Evolutionary conservation across 2,797 vertebrate species (phyloP), one percentile per base, ranked within the genome.

Genomic region (Rhincodon typus): DNA sequence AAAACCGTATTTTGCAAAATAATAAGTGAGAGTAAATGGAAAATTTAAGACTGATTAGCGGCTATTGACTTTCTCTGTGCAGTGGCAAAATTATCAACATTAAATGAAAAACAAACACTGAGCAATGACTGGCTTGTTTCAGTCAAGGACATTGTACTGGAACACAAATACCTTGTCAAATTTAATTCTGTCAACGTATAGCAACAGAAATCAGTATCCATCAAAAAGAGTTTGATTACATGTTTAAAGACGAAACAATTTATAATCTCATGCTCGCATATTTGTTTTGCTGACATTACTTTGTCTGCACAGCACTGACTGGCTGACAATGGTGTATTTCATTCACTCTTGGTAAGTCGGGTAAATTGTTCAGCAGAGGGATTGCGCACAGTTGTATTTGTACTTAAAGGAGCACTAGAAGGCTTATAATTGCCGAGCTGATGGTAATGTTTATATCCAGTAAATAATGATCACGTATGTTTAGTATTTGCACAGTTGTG

Each of bases 401-500:
- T 50, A 74, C 74, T 74, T 53, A 74, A 95, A 74, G 42, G 70
- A n/a, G 13, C 42, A 5, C 25, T 50, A 23, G 4, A 46, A 90
- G 57, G 0, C 96, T 96, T 88, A 95, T 96, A 94, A 97, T 97
- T 96, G 97, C 97, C 46, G 87, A 94, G 38, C 46, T 95, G 94
- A 96, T 96, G 96, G 96, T 96, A 96, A 91, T 17, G 27, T 69
- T 74, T 95, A 96, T 96, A 96, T 30, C 4, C 88, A 77, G 97
- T 97, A 96, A 97, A 97, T 97, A 97, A 97, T 97, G 96, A 97
- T 96, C 96, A 96, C 96, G 96, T 50, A 96, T 96, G 96, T 97
- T 96, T 96, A 96, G 93, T 96, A 96, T 90, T 94, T 97, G 97
- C 97, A 94, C 96, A 96, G 97, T 97, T 96, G 25, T 50, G 0